A percentile compares a stretch with the other conserved stretches of the same genome.
Evolutionary conservation across 2,113 vertebrate species (phyloP).

Genomic region (Sturnus vulgaris): DNA sequence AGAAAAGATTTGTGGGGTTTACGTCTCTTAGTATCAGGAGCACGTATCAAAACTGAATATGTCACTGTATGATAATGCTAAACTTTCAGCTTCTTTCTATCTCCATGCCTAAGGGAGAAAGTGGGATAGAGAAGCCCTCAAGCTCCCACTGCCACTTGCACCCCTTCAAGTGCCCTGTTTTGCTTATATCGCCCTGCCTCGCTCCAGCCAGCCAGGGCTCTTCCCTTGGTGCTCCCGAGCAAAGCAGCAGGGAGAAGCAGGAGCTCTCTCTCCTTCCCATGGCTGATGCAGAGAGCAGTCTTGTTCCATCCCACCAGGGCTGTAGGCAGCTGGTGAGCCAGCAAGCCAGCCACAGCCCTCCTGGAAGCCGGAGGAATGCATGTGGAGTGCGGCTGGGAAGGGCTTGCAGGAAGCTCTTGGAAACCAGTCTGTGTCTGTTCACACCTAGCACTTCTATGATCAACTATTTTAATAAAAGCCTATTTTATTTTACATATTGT

Average conservation of each 20-base stretch:
- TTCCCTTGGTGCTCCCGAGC: neutral
- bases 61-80: neutral
- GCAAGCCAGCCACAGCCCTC: neutral
- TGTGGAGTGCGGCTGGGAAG: neutral
- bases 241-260: neutral
- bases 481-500: neutral
- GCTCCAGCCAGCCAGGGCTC: rapidly evolving
- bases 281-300: rapidly evolving
- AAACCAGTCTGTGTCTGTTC: neutral
- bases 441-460: neutral
- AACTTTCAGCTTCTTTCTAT: neutral
- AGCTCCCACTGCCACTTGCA: neutral
- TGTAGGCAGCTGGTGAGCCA: neutral
- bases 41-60: neutral
- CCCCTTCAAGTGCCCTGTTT: neutral
- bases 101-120: neutral
- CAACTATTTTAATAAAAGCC: neutral
- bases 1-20: slow-evolving; percentile 3
- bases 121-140: neutral
- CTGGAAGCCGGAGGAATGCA: neutral
- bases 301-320: neutral
- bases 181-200: neutral
- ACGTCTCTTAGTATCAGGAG: neutral
- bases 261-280: neutral
- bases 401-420: neutral